A percentile compares a stretch with the other conserved stretches of the same genome.
Evolutionary conservation across 2,797 vertebrate species (phyloP).

Genomic region (Gobionotothen gibberifrons): DNA sequence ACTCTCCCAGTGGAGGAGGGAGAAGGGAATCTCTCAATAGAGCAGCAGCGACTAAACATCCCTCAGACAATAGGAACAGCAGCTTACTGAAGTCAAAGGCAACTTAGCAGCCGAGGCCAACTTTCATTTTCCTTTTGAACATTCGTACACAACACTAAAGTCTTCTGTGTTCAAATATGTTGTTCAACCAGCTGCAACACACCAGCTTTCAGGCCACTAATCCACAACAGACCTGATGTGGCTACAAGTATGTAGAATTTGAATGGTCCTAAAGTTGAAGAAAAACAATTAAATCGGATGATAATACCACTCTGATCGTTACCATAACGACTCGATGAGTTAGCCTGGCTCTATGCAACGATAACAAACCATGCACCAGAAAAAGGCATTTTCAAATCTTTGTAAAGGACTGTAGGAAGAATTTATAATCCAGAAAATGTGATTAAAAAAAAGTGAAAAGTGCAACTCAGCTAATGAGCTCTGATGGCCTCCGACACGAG

Average conservation of each 20-base stretch:
- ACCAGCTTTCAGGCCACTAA: slow-evolving; percentile 24
- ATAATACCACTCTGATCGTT: not conserved
- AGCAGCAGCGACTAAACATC: slow-evolving; percentile 13
- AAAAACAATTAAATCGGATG: not conserved
- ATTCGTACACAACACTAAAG: slow-evolving; percentile 40
- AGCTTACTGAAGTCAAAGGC: slow-evolving; percentile 28
- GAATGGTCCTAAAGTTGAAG: slow-evolving; percentile 8
- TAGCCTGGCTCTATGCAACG: not conserved
- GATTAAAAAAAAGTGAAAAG: not conserved
- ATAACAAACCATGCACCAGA: not conserved
- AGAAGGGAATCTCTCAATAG: slow-evolving; percentile 12
- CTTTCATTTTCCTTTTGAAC: slow-evolving; percentile 49
- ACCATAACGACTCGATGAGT: not conserved
- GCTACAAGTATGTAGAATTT: not conserved
- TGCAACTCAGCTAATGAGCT: not conserved
- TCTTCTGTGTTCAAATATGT: slow-evolving; percentile 32
- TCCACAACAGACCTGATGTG: slow-evolving; percentile 32
- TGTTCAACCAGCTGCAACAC: slow-evolving; percentile 33
- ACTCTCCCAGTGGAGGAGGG: slow-evolving; percentile 10
- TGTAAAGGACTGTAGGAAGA: too few species aligned
- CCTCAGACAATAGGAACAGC: slow-evolving; percentile 21
- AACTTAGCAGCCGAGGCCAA: slow-evolving; percentile 33
- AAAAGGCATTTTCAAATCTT: too few species aligned
- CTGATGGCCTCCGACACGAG: accelerated
- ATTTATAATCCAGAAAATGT: too few species aligned